A percentile compares a stretch with the other conserved stretches of the same genome.
Conservation (phyloP, 2,797 vertebrate species). For the Clamator glandarius region DNA sequence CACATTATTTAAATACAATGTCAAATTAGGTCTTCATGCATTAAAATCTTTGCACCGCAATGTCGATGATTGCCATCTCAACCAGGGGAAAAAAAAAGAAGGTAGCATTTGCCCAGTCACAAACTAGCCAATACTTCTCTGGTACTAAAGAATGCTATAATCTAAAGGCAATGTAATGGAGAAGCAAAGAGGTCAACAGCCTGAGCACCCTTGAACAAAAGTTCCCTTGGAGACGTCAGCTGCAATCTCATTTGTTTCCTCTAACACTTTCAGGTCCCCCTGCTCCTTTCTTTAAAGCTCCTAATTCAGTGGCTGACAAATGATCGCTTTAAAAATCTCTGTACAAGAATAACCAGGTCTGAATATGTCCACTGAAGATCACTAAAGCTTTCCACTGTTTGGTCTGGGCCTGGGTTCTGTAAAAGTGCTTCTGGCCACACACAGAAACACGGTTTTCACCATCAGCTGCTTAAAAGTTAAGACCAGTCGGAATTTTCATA, state of each 20-base stretch:
- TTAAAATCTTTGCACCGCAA: neutral
- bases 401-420: neutral
- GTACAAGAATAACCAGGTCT: conserved; percentile 43
- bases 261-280: conserved; percentile 64
- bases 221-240: conserved; percentile 82
- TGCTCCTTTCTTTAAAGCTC: conserved; percentile 70
- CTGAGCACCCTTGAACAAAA: conserved; percentile 86
- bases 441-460: neutral
- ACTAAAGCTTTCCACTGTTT: neutral
- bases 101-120: neutral
- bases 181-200: conserved; percentile 85
- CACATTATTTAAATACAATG: neutral
- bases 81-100: neutral
- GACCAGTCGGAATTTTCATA: neutral
- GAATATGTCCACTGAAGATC: neutral
- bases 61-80: neutral
- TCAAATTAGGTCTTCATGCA: neutral
- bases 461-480: neutral
- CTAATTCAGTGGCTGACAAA: conserved; percentile 58
- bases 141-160: conserved; percentile 73
- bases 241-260: conserved; percentile 77
- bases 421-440: conserved; percentile 1
- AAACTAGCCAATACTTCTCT: conserved; percentile 37
- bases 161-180: conserved; percentile 78
- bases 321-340: conserved; percentile 52